A percentile compares a stretch with the other conserved stretches of the same genome.
phyloP scores from a whole-genome alignment of 1,140 invertebrate genomes.

The Pectinophora gossypiella region DNA sequence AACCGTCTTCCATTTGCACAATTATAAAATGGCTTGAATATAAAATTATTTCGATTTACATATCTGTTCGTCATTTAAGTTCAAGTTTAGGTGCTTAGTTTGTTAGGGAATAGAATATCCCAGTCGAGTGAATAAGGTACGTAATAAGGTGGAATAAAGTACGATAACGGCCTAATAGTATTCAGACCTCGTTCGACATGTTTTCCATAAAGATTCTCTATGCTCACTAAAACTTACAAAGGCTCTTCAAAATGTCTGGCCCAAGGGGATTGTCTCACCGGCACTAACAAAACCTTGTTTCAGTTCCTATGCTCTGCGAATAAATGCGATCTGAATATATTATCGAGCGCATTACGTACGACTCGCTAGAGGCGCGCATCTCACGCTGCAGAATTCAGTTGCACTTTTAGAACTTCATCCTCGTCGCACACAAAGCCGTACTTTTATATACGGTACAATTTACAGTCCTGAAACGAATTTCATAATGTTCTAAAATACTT shows the following conservation, averaged over 20 bases:
- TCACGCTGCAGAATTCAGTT: constrained; percentile 46
- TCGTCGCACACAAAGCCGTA: constrained; percentile 34
- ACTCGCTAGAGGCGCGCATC: constrained; percentile 51
- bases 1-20: no score
- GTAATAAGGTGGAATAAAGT: neutral
- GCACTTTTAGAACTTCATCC: constrained; percentile 54
- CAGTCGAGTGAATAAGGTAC: no score
- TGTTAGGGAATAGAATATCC: no score
- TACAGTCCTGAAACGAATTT: no score
- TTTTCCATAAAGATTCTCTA: constrained; percentile 5
- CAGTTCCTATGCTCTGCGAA: constrained; percentile 49
- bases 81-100: no score
- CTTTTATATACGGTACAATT: no score
- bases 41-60: no score
- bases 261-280: constrained; percentile 44
- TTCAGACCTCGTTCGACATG: neutral
- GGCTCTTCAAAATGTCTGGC: constrained; percentile 37
- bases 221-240: constrained; percentile 21
- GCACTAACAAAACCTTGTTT: constrained; percentile 60
- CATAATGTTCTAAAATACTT: no score
- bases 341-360: constrained; percentile 63
- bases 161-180: neutral
- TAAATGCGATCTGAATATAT: constrained; percentile 68
- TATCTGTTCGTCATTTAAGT: no score
- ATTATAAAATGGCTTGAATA: no score